phyloP scores from a whole-genome alignment of 2,888 invertebrate species.

The Tetranychus piercei region DNA sequence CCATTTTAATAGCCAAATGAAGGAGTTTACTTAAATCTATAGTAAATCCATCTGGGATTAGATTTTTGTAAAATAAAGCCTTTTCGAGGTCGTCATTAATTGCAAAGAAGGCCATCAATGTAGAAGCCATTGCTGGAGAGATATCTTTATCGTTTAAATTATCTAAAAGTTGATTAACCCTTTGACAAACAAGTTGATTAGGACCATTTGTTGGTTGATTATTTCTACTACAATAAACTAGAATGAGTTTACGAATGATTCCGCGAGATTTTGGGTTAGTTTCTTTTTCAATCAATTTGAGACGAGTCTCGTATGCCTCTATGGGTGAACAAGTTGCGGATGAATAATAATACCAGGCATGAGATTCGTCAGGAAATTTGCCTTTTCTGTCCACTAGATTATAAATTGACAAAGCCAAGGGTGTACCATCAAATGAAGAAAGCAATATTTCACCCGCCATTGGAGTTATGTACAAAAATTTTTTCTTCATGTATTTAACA shows the following conservation, averaged over 20 bases:
- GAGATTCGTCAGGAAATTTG: not conserved
- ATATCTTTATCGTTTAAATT: not conserved
- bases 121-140: not conserved
- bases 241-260: not conserved
- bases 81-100: not conserved
- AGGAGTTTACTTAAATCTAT: not conserved
- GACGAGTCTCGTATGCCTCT: not conserved
- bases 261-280: not conserved
- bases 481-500: not conserved
- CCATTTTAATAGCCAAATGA: not conserved
- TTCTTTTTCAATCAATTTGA: not conserved
- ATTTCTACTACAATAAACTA: not conserved
- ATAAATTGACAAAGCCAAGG: not conserved
- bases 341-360: not conserved
- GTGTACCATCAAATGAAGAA: not conserved
- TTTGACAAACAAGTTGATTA: not conserved
- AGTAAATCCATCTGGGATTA: not conserved
- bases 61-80: not conserved
- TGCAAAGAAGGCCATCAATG: not conserved
- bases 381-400: not conserved
- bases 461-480: not conserved
- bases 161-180: not conserved
- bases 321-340: not conserved
- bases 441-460: not conserved
- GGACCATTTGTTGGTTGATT: not conserved